A percentile compares a stretch with the other conserved stretches of the same genome.
phyloP scores from a whole-genome alignment of 2,888 invertebrate genomes.

The Melanotus villosus region DNA sequence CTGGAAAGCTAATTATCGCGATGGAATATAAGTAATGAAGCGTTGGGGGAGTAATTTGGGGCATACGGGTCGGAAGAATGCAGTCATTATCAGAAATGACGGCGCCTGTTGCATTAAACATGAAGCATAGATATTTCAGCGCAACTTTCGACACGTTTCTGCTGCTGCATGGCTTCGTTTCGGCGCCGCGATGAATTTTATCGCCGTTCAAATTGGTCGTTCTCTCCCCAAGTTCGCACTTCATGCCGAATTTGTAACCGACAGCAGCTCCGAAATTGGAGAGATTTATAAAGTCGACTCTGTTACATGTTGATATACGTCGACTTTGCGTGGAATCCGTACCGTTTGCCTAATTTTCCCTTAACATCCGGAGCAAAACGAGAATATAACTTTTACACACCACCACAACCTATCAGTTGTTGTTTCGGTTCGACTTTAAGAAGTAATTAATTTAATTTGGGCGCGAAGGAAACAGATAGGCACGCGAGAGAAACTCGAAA shows the following conservation, averaged over 20 bases:
- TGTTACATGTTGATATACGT: conserved; percentile 28
- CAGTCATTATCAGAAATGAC: conserved; percentile 64
- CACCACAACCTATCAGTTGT: not conserved
- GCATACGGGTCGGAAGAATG: conserved; percentile 61
- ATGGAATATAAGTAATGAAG: conserved; percentile 58
- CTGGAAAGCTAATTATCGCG: conserved; percentile 51
- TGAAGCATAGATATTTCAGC: conserved; percentile 64
- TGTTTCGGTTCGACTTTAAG: conserved; percentile 1
- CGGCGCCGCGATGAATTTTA: conserved; percentile 56
- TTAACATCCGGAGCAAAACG: not conserved
- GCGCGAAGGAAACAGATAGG: not conserved
- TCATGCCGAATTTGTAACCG: conserved; percentile 56
- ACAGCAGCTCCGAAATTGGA: conserved; percentile 54
- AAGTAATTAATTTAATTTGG: conserved; percentile 15
- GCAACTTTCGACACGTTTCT: conserved; percentile 61
- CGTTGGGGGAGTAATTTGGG: conserved; percentile 61
- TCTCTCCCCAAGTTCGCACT: conserved; percentile 51
- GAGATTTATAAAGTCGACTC: conserved; percentile 54
- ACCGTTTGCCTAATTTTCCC: conserved; percentile 17
- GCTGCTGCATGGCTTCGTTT: conserved; percentile 48
- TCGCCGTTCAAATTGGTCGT: conserved; percentile 59
- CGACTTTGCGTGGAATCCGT: conserved; percentile 15
- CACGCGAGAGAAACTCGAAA: conserved; percentile 11
- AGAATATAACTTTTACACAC: not conserved
- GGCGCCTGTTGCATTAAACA: conserved; percentile 64